These are phyloP conservation scores for Solenopsis fugax DNA, from an alignment of 1,140 invertebrate species.

Conservation along the genomic window DNA sequence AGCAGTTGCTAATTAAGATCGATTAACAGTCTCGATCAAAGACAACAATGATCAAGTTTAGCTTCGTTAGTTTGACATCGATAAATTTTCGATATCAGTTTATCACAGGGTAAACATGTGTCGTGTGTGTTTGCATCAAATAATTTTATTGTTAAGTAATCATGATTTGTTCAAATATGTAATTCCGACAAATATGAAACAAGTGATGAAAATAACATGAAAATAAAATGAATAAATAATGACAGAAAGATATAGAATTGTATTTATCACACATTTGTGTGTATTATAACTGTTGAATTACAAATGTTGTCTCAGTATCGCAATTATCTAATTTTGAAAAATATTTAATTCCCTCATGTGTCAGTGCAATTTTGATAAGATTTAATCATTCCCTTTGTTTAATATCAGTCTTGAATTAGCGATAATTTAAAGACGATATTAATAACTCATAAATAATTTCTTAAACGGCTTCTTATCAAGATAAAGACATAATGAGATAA, in stretches of 20 bases:
- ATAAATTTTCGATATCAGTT: conserved; percentile 6
- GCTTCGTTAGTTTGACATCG: background rate
- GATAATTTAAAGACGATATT: background rate
- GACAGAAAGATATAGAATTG: background rate
- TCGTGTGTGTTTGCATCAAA: background rate
- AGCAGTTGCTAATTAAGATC: conserved; percentile 45
- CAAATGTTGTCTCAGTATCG: background rate
- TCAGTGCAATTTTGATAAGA: background rate
- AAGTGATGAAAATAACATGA: background rate
- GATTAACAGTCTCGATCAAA: background rate
- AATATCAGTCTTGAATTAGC: background rate
- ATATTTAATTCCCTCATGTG: background rate
- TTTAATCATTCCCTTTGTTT: background rate
- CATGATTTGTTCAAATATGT: background rate
- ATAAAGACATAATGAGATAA: conserved; percentile 20
- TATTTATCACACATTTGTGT: background rate
- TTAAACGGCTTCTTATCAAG: background rate
- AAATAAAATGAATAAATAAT: background rate
- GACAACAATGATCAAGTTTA: background rate
- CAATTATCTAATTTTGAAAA: background rate
- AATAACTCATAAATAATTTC: conserved; percentile 31
- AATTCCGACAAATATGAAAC: background rate
- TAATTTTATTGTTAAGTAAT: background rate
- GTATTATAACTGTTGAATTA: conserved; percentile 1
- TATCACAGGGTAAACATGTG: background rate